Evolutionary conservation across 1,140 invertebrate species (phyloP), one percentile per base, ranked within the genome.

Genomic region (Drosophila chauvacae): DNA sequence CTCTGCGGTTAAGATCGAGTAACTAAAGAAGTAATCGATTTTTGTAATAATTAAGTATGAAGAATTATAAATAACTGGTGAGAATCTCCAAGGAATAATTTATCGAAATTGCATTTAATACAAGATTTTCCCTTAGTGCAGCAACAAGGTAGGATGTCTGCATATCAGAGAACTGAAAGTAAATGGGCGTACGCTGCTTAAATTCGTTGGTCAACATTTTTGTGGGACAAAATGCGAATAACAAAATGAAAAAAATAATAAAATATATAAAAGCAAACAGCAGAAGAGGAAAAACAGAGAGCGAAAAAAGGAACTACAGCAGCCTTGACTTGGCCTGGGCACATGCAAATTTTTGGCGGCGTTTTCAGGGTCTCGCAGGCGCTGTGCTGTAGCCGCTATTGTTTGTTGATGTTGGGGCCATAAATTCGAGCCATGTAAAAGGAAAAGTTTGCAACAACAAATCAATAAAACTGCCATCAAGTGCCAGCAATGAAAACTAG

Each of bases 321-420:
- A 77, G 64, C 64, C 86, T 87, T 83, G 50, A 63, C 47, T 62
- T 77, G 45, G 66, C 51, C 50, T 45, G 50, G 45, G 28, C 61
- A 51, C 77, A 87, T 87, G 84, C 83, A 87, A 88, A 88, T 87
- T 87, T 80, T 87, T 88, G 84, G 76, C 72, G 80, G 66, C 74
- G 68, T 30, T 79, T 72, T 82, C 79, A 86, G 82, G 82, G 83
- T 57, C 72, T 60, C 59, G 48, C 47, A 42, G 50, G 79, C 57
- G 64, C 50, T 69, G 47, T 7, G 48, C 57, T 64, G 53, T 42
- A 50, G 55, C 51, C 56, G 56, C 58, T 48, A 53, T 56, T 80
- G 69, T 69, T 72, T 79, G 42, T 45, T 80, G 37, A 45, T 74
- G 72, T 55, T 44, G 50, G 68, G 48, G 44, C 76, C 85, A 88